Conservation (phyloP, 1,140 invertebrate species). For the Sipha flava region DNA sequence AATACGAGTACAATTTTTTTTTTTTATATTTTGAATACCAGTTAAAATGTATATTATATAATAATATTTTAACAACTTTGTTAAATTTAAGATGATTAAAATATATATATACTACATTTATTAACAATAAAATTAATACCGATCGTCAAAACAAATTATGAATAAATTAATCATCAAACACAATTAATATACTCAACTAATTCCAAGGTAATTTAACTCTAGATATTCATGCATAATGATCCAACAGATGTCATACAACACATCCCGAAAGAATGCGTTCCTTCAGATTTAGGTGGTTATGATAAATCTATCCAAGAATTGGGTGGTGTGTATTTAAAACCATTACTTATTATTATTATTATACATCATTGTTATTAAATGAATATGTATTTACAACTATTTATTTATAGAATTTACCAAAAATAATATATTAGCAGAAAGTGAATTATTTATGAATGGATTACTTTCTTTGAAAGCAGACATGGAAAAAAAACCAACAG, state of each 20-base stretch:
- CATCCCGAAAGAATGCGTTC: background rate
- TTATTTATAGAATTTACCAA: background rate
- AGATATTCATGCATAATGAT: background rate
- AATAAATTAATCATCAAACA: too few relatives aligned
- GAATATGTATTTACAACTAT: background rate
- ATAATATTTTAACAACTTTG: too few relatives aligned
- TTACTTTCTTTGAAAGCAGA: conserved; percentile 7
- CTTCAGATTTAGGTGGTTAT: background rate
- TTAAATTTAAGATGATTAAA: too few relatives aligned
- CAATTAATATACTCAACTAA: too few relatives aligned
- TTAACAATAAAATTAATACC: too few relatives aligned
- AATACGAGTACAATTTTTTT: too few relatives aligned
- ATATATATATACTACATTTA: too few relatives aligned
- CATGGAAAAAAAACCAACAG: background rate
- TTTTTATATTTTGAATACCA: too few relatives aligned
- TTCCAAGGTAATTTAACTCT: background rate
- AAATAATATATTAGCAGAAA: background rate
- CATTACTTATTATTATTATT: background rate
- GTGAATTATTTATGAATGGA: background rate
- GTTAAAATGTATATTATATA: too few relatives aligned
- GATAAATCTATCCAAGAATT: background rate
- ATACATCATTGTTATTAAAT: too few relatives aligned
- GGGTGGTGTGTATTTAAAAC: background rate
- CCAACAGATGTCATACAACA: background rate
- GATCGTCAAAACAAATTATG: too few relatives aligned